Percentiles rank a stretch among this genome's conserved stretches.
Conservation (phyloP, 92 coral and sea anemone genomes). For the Anthopleura xanthogrammica region DNA sequence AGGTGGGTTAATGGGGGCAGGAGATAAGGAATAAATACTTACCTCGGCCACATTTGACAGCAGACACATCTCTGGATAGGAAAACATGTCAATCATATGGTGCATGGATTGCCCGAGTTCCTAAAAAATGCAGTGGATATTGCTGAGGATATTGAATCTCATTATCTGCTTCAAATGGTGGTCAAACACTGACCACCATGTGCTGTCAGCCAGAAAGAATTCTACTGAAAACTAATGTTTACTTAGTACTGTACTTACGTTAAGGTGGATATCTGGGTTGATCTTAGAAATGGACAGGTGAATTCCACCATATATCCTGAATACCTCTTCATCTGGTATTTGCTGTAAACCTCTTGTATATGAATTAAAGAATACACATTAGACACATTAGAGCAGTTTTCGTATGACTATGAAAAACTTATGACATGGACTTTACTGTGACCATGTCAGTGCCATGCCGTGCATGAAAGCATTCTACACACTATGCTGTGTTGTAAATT, state of each 20-base stretch:
- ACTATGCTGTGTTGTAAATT: too few relatives aligned
- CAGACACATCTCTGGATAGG: conserved; percentile 95
- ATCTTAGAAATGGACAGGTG: conserved; percentile 81
- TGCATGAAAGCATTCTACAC: too few relatives aligned
- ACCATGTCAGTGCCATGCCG: background rate
- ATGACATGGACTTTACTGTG: background rate
- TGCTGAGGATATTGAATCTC: too few relatives aligned
- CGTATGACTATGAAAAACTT: too few relatives aligned
- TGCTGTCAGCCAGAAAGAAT: too few relatives aligned
- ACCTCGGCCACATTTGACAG: conserved; percentile 93
- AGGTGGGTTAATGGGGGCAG: too few relatives aligned
- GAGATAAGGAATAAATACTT: background rate
- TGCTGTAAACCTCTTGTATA: conserved; percentile 77
- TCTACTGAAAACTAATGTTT: background rate
- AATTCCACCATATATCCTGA: conserved; percentile 83
- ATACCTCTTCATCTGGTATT: conserved; percentile 84
- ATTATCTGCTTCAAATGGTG: too few relatives aligned
- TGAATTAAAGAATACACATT: background rate
- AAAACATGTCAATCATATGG: conserved; percentile 97
- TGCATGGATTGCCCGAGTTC: conserved; percentile 63
- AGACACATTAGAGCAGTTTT: background rate
- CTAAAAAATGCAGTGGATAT: background rate
- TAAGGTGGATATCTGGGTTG: conserved; percentile 72
- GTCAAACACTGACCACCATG: too few relatives aligned
- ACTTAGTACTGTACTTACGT: conserved; percentile 52